These are phyloP conservation scores for Eupithecia abbreviata DNA, from an alignment of 2,888 invertebrate genomes.

Conservation along the genomic window DNA sequence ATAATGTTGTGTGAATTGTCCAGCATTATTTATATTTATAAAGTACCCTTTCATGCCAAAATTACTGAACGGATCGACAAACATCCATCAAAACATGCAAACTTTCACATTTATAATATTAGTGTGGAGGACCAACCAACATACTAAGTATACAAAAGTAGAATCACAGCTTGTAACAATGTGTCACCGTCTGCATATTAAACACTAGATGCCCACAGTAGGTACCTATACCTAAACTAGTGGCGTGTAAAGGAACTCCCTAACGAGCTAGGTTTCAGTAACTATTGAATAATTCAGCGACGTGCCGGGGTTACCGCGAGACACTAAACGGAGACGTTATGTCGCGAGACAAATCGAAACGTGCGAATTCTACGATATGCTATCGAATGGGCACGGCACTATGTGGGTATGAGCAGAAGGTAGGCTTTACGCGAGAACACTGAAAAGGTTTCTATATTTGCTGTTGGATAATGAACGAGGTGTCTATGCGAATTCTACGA, in stretches of 20 bases:
- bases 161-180: neutral
- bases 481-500: neutral
- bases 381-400: neutral
- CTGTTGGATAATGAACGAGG: neutral
- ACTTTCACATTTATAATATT: no score
- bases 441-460: neutral
- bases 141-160: no score
- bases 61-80: no score
- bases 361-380: neutral
- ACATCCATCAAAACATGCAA: no score
- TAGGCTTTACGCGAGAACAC: neutral
- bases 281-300: slow-evolving; percentile 4
- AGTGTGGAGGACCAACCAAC: no score
- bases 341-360: slow-evolving; percentile 1
- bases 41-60: no score
- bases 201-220: neutral
- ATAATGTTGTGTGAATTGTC: no score
- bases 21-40: no score
- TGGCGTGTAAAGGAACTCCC: slow-evolving; percentile 1
- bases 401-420: neutral
- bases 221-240: neutral
- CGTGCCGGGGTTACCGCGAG: slow-evolving; percentile 2
- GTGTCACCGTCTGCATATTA: neutral
- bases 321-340: slow-evolving; percentile 7
- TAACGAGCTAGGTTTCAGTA: slow-evolving; percentile 6